Evolutionary conservation across 1,140 invertebrate species (phyloP).

Genomic region (Drosophila chauvacae): DNA sequence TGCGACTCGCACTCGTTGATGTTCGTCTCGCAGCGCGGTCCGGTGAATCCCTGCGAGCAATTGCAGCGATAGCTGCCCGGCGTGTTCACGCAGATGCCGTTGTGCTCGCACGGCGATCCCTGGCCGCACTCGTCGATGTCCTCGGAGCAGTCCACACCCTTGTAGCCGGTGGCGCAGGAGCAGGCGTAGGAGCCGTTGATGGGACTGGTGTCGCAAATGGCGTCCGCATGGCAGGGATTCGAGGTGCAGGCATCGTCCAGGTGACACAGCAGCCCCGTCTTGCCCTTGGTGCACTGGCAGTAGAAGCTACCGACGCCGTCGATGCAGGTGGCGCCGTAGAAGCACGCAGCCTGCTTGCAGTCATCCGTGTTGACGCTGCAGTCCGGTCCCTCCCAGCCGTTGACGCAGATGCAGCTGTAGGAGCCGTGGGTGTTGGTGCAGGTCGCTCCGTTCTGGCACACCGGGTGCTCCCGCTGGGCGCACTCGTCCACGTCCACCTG

Average conservation of each 20-base stretch:
- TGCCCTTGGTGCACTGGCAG: constrained; percentile 97
- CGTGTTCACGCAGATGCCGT: constrained; percentile 97
- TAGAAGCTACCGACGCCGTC: constrained; percentile 97
- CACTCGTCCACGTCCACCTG: constrained; percentile 93
- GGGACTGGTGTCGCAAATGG: constrained; percentile 97
- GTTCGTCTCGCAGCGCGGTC: constrained; percentile 95
- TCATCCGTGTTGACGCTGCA: constrained; percentile 97
- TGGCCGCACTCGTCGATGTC: constrained; percentile 98
- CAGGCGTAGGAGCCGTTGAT: constrained; percentile 97
- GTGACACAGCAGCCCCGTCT: constrained; percentile 97
- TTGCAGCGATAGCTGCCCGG: constrained; percentile 96
- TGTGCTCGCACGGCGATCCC: constrained; percentile 96
- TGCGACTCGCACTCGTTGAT: constrained; percentile 98
- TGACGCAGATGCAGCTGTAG: constrained; percentile 98
- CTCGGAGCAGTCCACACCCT: constrained; percentile 95
- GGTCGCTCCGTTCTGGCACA: constrained; percentile 97
- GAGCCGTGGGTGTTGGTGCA: constrained; percentile 95
- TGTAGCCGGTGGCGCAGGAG: constrained; percentile 95
- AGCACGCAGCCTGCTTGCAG: constrained; percentile 95
- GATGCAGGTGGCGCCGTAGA: constrained; percentile 98
- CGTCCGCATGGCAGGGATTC: constrained; percentile 97
- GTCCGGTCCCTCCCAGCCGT: constrained; percentile 96
- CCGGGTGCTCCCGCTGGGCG: constrained; percentile 89
- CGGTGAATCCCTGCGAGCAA: constrained; percentile 96
- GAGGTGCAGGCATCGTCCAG: constrained; percentile 98